Conservation (phyloP, 2,113 vertebrate species). For the Syngnathus floridae region DNA sequence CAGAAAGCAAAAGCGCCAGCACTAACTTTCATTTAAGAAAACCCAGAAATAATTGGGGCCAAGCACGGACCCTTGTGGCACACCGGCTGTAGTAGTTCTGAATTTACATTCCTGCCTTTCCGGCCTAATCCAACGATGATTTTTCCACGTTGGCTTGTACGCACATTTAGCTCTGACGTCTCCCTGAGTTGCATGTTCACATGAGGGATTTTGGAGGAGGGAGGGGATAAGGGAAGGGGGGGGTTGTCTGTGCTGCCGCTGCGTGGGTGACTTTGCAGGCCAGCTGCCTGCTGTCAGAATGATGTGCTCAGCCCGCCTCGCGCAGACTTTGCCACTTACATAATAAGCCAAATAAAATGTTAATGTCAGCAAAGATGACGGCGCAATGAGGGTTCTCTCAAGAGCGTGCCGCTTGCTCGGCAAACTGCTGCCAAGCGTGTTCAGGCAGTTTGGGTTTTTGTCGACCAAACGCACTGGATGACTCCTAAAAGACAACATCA, state of each 20-base stretch:
- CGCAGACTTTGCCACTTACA: neutral
- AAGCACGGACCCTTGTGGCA: neutral
- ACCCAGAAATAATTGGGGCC: neutral
- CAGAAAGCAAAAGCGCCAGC: no score
- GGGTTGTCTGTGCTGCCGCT: neutral
- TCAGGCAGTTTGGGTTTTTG: neutral
- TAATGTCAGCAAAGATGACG: constrained; percentile 6
- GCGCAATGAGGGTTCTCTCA: constrained; percentile 1
- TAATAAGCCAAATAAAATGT: constrained; percentile 1
- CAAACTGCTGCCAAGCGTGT: neutral
- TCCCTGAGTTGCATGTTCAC: neutral
- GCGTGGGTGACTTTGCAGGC: neutral
- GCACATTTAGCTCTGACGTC: neutral
- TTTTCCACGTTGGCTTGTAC: neutral
- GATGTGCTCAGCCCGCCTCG: neutral
- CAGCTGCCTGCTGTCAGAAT: constrained; percentile 1
- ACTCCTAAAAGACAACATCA: neutral
- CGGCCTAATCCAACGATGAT: neutral
- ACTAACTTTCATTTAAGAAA: no score
- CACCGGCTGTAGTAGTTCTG: neutral
- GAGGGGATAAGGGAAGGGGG: neutral
- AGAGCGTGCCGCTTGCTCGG: neutral
- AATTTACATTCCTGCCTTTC: neutral
- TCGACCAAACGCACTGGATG: neutral
- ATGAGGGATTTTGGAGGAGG: neutral